Conservation (phyloP, 2,888 invertebrate species). For the Hirtodrosophila confusa region DNA sequence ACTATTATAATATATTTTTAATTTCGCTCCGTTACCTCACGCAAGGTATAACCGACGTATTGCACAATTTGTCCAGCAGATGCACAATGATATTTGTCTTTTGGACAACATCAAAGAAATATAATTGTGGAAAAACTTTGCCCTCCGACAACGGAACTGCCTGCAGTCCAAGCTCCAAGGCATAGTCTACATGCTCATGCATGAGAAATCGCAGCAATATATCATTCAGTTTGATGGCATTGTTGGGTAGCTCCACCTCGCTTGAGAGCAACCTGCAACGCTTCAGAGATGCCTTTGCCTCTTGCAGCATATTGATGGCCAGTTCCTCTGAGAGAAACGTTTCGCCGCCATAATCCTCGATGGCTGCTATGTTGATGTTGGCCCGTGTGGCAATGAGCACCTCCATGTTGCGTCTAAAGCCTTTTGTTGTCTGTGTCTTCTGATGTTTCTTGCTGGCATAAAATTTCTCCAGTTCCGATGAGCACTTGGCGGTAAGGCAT, state of each 20-base stretch:
- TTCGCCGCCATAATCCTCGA: conserved; percentile 98
- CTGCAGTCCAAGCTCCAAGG: conserved; percentile 95
- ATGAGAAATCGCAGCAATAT: conserved; percentile 93
- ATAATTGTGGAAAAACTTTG: conserved; percentile 93
- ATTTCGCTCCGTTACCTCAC: conserved; percentile 88
- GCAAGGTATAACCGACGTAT: conserved; percentile 94
- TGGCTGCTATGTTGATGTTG: conserved; percentile 96
- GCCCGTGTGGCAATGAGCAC: conserved; percentile 95
- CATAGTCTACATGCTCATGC: conserved; percentile 97
- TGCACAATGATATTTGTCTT: conserved; percentile 97
- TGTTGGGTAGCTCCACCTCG: conserved; percentile 89
- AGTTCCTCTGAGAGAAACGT: conserved; percentile 98
- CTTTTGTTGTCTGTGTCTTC: conserved; percentile 96
- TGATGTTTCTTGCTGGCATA: conserved; percentile 97
- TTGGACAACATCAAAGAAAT: conserved; percentile 96
- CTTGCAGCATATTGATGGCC: conserved; percentile 94
- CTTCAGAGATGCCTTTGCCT: conserved; percentile 94
- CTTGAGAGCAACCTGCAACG: conserved; percentile 94
- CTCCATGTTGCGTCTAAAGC: conserved; percentile 95
- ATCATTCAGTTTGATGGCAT: conserved; percentile 92
- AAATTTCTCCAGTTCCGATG: conserved; percentile 91
- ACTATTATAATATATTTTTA: neutral
- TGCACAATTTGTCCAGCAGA: conserved; percentile 96
- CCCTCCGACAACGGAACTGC: conserved; percentile 95
- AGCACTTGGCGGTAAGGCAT: conserved; percentile 91